Percentiles rank a stretch among this genome's conserved stretches.
phyloP scores from a whole-genome alignment of 2,797 vertebrate species.

The Lacerta viridis region DNA sequence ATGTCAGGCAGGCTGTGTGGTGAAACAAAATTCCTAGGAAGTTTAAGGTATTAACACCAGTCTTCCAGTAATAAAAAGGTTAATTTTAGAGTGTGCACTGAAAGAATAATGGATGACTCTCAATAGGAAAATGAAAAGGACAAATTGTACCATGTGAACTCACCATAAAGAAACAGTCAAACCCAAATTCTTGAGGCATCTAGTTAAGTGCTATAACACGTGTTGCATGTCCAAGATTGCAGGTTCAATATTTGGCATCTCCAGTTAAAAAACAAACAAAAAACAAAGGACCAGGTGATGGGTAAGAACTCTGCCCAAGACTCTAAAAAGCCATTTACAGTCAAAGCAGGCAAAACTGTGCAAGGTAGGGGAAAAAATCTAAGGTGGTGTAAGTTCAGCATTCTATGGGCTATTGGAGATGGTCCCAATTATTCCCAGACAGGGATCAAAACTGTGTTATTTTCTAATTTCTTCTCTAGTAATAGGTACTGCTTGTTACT shows the following conservation, averaged over 20 bases:
- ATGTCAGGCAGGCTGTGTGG: conserved; percentile 8
- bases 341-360: neutral
- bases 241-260: neutral
- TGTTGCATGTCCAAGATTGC: neutral
- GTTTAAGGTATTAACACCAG: conserved; percentile 9
- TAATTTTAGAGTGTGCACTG: neutral
- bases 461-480: neutral
- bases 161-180: neutral
- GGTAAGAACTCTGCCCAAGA: neutral
- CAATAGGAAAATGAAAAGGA: neutral
- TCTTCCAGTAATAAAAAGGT: neutral
- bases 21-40: conserved; percentile 7
- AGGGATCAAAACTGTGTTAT: neutral
- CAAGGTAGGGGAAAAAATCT: neutral
- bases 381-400: neutral
- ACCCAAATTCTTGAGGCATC: neutral
- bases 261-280: neutral
- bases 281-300: neutral
- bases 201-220: neutral
- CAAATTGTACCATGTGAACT: neutral
- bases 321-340: neutral
- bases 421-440: neutral
- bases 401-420: neutral
- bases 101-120: neutral
- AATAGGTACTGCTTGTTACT: neutral